Evolutionary conservation across 2,797 vertebrate genomes (phyloP).

Genomic region (Todus mexicanus): DNA sequence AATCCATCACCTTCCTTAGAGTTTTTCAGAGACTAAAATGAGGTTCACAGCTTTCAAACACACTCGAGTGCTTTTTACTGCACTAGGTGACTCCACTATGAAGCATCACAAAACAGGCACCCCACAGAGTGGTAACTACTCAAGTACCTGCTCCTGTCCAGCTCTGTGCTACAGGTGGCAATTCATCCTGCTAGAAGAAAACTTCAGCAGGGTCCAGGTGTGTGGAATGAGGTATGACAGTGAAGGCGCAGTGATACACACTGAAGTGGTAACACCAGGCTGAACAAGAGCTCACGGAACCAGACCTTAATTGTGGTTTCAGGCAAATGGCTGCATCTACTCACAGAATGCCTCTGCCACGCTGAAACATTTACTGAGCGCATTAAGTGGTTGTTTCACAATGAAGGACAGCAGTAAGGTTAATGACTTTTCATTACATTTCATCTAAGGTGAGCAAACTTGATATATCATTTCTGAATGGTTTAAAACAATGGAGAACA

Average conservation of each 20-base stretch:
- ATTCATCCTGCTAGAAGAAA: background rate
- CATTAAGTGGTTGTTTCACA: background rate
- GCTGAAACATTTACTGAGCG: background rate
- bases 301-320: background rate
- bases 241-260: background rate
- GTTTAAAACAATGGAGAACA: background rate
- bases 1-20: background rate
- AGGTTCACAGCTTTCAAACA: background rate
- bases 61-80: background rate
- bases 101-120: background rate
- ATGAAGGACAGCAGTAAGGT: background rate
- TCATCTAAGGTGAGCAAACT: background rate
- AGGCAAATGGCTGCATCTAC: background rate
- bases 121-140: background rate
- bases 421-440: background rate
- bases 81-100: background rate
- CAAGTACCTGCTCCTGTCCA: background rate
- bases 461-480: background rate
- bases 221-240: background rate
- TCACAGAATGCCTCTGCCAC: background rate
- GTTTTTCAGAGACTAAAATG: background rate
- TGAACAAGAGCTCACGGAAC: background rate
- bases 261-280: background rate
- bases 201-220: background rate
- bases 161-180: background rate